These are phyloP conservation scores for Nesogale talazaci DNA, from an alignment of 2,113 vertebrate species.

Conservation along the genomic window DNA sequence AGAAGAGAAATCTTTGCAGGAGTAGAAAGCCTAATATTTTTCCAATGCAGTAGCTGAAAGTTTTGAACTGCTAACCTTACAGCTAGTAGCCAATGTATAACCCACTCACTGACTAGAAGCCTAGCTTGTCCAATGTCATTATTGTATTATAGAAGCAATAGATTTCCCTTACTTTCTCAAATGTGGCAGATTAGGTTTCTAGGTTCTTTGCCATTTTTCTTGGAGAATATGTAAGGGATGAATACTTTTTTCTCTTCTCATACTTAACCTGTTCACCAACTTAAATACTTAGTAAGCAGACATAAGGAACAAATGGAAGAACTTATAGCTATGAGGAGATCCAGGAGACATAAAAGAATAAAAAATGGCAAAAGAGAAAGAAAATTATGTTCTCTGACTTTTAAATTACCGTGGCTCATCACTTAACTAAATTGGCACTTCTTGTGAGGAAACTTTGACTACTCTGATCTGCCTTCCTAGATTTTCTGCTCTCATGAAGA, in stretches of 20 bases:
- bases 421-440: background rate
- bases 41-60: too few species aligned
- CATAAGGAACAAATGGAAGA: background rate
- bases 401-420: background rate
- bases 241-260: conserved; percentile 37
- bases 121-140: background rate
- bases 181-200: conserved; percentile 1
- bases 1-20: too few species aligned
- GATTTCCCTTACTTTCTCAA: background rate
- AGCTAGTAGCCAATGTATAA: too few species aligned
- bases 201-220: conserved; percentile 1
- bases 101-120: too few species aligned
- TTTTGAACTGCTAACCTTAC: too few species aligned
- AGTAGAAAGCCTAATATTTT: too few species aligned
- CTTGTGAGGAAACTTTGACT: background rate
- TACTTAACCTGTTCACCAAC: conserved; percentile 50
- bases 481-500: conserved; percentile 21
- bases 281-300: conserved; percentile 31
- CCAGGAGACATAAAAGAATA: background rate
- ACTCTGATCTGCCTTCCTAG: conserved; percentile 8
- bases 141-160: background rate
- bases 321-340: background rate
- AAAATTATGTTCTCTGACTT: background rate
- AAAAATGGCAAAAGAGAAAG: background rate
- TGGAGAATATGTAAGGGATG: background rate